A percentile compares a stretch with the other conserved stretches of the same genome.
phyloP scores from a whole-genome alignment of 2,113 vertebrate genomes.

The Talpa occidentalis region DNA sequence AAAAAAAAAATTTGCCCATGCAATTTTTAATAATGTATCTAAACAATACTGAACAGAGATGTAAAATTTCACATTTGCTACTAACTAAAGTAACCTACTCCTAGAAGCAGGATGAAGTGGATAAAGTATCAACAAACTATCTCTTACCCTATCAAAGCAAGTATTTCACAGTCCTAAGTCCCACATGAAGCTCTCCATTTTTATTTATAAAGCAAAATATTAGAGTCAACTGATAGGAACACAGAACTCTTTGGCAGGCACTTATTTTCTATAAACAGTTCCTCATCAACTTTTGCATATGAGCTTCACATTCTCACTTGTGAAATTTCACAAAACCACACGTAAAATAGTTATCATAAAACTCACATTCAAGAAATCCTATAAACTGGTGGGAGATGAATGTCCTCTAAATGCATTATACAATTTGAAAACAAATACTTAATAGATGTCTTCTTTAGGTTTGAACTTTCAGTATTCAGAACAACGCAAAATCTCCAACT shows the following conservation, averaged over 20 bases:
- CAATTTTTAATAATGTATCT: slow-evolving; percentile 78
- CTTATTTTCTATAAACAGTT: slow-evolving; percentile 30
- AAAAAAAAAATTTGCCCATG: slow-evolving; percentile 55
- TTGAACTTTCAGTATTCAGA: slow-evolving; percentile 2
- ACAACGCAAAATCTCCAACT: background rate
- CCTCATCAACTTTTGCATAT: background rate
- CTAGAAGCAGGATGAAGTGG: background rate
- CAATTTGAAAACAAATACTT: slow-evolving; percentile 36
- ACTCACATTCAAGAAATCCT: background rate
- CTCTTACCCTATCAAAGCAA: slow-evolving; percentile 55
- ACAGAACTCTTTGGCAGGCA: background rate
- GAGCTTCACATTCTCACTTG: background rate
- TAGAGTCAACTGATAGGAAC: background rate
- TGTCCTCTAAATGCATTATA: background rate
- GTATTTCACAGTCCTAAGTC: slow-evolving; percentile 1
- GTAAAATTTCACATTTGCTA: slow-evolving; percentile 65
- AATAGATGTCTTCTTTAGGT: background rate
- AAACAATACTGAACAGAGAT: slow-evolving; percentile 69
- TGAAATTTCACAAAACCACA: background rate
- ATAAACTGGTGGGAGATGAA: background rate
- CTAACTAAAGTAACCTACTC: background rate
- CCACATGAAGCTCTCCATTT: slow-evolving; percentile 33
- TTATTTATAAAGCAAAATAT: slow-evolving; percentile 38
- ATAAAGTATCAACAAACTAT: slow-evolving; percentile 48
- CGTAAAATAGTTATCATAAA: slow-evolving; percentile 22